Evolutionary conservation across 2,888 invertebrate species (phyloP), one percentile per base, ranked within the genome.

Genomic region (Hirtodrosophila duncani): DNA sequence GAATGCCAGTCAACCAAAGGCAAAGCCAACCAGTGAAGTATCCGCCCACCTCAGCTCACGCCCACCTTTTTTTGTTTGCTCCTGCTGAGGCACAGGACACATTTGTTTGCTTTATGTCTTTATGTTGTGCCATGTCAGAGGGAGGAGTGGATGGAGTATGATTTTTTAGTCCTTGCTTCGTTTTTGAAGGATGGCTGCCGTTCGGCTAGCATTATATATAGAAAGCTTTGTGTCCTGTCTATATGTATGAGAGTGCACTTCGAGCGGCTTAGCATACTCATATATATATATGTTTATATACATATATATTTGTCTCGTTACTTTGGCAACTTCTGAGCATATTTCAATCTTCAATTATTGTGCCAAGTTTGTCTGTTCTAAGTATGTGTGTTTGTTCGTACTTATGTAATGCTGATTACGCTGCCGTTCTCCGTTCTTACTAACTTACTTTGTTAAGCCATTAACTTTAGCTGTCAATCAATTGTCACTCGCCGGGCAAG

Each of bases 31-130:
- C 38, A 55, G 4, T 5, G 5, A 20, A 4, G 4, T 20, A 43
- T 41, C 52, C 56, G 55, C 52, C 55, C 42, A 33, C 31, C 36
- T 42, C 13, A 20, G 43, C 17, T n/a, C n/a, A 16, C 16, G 21
- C 10, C 20, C 26, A 9, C 21, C 29, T 36, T 37, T 9, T 21
- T 36, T 29, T 51, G 27, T 29, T 55, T 33, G 26, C 31, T 34
- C 26, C 55, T 43, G 33, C 37, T 30, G 30, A 43, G 8, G 9
- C 11, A 13, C 13, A 10, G 13, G 23, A 43, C 45, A 55, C 67
- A 78, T 81, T 72, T 74, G 72, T 81, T 74, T 74, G 79, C 75
- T 78, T 78, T 74, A 74, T 78, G 75, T 74, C 81, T 74, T 74
- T 78, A 74, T 78, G 59, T 63, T 80, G 51, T 58, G 41, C 57